phyloP scores from a whole-genome alignment of 2,113 vertebrate genomes.

The Microtus pennsylvanicus region DNA sequence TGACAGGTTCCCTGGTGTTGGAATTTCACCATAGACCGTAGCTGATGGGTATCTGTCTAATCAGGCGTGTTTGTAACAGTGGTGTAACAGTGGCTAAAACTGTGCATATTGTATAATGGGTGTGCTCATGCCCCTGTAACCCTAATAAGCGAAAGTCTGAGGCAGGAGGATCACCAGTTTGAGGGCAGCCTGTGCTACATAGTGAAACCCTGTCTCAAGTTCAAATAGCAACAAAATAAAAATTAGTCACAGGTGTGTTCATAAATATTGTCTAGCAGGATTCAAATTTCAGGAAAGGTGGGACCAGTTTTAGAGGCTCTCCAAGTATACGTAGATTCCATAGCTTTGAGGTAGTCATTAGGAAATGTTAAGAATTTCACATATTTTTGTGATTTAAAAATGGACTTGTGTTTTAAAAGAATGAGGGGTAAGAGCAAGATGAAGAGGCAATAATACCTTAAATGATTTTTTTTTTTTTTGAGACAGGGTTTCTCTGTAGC shows the following conservation, averaged over 20 bases:
- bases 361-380: background rate
- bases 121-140: background rate
- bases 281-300: background rate
- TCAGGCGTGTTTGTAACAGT: background rate
- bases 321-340: background rate
- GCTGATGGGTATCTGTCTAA: background rate
- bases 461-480: conserved; percentile 43
- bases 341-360: conserved; percentile 37
- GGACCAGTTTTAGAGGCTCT: background rate
- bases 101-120: too few relatives aligned
- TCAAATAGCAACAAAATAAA: background rate
- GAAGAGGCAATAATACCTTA: background rate
- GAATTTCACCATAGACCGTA: background rate
- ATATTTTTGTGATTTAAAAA: background rate
- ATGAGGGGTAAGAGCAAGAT: background rate
- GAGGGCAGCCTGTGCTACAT: background rate
- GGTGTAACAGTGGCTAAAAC: background rate
- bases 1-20: background rate
- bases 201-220: background rate
- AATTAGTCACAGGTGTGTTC: background rate
- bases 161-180: background rate
- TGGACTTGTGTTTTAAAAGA: background rate
- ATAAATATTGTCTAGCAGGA: too few relatives aligned
- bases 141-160: background rate
- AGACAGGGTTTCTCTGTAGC: too few relatives aligned